Conservation (phyloP, 2,113 vertebrate species). For the Phrynosoma platyrhinos region DNA sequence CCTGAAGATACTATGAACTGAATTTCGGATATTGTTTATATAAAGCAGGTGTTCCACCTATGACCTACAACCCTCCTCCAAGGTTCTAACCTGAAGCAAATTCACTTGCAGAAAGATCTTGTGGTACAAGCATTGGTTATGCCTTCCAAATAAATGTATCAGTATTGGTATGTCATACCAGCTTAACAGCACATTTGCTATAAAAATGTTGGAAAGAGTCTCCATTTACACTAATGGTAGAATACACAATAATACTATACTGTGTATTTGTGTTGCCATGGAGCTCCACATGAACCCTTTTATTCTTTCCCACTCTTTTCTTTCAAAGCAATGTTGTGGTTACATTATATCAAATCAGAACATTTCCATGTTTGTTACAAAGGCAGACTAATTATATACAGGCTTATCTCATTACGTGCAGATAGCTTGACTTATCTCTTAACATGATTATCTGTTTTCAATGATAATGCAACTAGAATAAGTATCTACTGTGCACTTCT, state of each 20-base stretch:
- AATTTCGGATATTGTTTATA: too few species aligned
- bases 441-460: not conserved
- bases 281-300: not conserved
- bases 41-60: too few species aligned
- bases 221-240: not conserved
- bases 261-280: slow-evolving; percentile 15
- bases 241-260: slow-evolving; percentile 7
- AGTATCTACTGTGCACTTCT: not conserved
- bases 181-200: not conserved
- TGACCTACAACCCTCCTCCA: not conserved
- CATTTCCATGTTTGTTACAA: slow-evolving; percentile 16
- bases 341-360: slow-evolving; percentile 14
- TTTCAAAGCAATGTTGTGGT: slow-evolving; percentile 11
- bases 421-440: not conserved
- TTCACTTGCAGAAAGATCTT: not conserved
- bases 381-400: not conserved
- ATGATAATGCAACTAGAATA: not conserved
- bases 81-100: not conserved
- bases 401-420: slow-evolving; percentile 7
- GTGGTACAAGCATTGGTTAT: not conserved
- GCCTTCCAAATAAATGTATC: not conserved
- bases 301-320: slow-evolving; percentile 13
- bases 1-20: too few species aligned
- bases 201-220: not conserved
- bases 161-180: not conserved